phyloP scores from a whole-genome alignment of 2,797 vertebrate species.

The Spinus pinus region DNA sequence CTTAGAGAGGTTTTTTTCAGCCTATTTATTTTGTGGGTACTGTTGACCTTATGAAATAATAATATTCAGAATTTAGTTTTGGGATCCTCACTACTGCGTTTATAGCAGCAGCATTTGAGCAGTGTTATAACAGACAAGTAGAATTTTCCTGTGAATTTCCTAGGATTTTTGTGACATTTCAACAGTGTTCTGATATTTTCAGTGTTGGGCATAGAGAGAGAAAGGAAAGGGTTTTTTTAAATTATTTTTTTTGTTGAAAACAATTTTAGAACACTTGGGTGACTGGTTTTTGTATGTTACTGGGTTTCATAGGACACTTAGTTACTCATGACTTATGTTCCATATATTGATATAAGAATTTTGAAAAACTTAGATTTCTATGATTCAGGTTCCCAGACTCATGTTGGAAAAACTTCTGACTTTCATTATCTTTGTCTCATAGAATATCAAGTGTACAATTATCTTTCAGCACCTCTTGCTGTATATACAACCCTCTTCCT shows the following conservation, averaged over 20 bases:
- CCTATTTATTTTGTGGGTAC: not conserved
- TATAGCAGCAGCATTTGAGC: not conserved
- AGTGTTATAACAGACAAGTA: not conserved
- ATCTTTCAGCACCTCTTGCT: not conserved
- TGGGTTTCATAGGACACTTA: not conserved
- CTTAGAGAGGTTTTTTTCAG: not conserved
- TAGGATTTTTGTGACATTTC: not conserved
- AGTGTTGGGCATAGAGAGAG: accelerated
- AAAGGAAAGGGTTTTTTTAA: not conserved
- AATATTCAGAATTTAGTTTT: not conserved
- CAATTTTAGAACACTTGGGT: not conserved
- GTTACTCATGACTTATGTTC: not conserved
- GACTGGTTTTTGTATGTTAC: not conserved
- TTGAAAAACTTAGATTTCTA: not conserved
- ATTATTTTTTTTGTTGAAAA: not conserved
- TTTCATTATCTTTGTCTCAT: not conserved
- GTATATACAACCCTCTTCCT: not conserved
- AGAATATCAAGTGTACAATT: not conserved
- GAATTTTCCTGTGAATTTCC: not conserved
- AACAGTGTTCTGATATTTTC: not conserved
- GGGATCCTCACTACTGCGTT: not conserved
- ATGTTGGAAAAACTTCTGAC: not conserved
- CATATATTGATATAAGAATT: not conserved
- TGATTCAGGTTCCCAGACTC: not conserved
- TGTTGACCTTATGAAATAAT: not conserved